Base-by-base conservation (phyloP, 2,888 invertebrate species). In the Elgonia sp. region DNA sequence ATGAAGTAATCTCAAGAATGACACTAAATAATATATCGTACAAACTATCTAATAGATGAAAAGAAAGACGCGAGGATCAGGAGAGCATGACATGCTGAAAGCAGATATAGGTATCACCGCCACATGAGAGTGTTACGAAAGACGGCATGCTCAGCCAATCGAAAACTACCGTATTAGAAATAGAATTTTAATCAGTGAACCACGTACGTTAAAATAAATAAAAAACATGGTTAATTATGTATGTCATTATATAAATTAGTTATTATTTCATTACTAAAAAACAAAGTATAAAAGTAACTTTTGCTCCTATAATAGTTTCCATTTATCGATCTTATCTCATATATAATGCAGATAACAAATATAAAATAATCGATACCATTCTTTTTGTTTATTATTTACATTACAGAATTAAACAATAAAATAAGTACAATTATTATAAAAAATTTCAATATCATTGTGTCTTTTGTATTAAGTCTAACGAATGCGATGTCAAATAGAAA, bases 1-100 rank as follows among this genome's bases (percentile, higher is more conserved):
- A n/a, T 42, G 60, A 53, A 70, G 18, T 76, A 79, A 75, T 80
- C 72, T 87, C 69, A 84, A 87, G 84, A 65, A 69, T 80, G 80
- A 76, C 62, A 42, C 76, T 75, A 60, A 87, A 84, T 87, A 67
- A 83, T 87, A 79, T 72, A 83, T 88, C 83, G 85, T 57, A 12
- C 76, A 85, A 85, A 88, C 84, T 77, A 88, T 88, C 88, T 77
- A 88, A 77, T 84, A 85, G 88, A 84, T 88, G 84, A 84, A 88
- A 88, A 84, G 88, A 88, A 88, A 88, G 88, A 85, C 84, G 82
- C 80, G 76, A 82, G 81, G 77, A 88, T 75, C 88, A 88, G 84
- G 88, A 82, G 73, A 84, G 62, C 79, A 88, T 88, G 84, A 81
- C 72, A 20, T 37, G 62, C 40, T n/a, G 21, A 57, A 63, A 69